Evolutionary conservation across 1,140 invertebrate genomes (phyloP).

Genomic region (Sinella curviseta): DNA sequence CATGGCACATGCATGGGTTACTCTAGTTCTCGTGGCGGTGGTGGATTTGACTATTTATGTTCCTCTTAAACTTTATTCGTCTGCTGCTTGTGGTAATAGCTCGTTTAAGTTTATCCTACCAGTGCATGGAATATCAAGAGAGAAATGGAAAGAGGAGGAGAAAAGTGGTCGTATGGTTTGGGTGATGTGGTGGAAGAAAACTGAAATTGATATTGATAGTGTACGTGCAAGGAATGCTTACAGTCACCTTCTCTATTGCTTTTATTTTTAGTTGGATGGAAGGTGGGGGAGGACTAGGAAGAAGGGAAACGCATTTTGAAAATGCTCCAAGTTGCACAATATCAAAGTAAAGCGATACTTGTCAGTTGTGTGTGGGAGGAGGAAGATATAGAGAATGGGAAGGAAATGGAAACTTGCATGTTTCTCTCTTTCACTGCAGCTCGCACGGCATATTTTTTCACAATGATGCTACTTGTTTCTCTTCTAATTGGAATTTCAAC

Average conservation of each 20-base stretch:
- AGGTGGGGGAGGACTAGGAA: neutral
- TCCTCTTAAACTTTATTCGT: neutral
- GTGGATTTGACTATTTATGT: neutral
- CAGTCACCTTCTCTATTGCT: neutral
- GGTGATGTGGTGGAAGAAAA: neutral
- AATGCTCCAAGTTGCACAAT: too few species aligned
- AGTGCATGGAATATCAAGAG: neutral
- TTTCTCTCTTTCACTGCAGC: too few species aligned
- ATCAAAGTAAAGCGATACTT: too few species aligned
- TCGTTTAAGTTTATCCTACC: neutral
- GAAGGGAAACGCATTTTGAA: too few species aligned
- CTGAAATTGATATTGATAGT: slow-evolving; percentile 9
- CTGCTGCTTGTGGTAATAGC: neutral
- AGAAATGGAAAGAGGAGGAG: neutral
- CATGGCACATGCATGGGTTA: neutral
- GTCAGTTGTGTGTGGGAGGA: too few species aligned
- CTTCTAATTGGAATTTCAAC: too few species aligned
- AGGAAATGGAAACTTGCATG: too few species aligned
- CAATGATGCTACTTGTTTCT: too few species aligned
- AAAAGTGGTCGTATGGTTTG: neutral
- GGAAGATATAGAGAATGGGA: too few species aligned
- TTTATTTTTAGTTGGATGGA: neutral
- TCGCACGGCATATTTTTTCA: too few species aligned
- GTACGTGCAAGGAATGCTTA: slow-evolving; percentile 1
- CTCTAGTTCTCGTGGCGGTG: neutral